Evolutionary conservation across 2,797 vertebrate species (phyloP).

Genomic region (Sebastes minor): DNA sequence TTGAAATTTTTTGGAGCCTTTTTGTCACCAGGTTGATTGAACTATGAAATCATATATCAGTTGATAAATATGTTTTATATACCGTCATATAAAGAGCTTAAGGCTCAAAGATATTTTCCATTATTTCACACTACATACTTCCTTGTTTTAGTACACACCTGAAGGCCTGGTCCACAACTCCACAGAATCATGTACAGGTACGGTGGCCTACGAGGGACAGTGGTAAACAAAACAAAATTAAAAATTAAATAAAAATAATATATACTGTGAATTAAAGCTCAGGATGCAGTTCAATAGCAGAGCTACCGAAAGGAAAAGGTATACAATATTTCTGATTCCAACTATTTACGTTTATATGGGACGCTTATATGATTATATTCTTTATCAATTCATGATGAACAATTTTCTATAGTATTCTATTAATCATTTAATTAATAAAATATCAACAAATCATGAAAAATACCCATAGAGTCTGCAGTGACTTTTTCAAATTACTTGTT

Average conservation of each 20-base stretch:
- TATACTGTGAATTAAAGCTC: neutral
- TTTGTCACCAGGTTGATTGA: neutral
- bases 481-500: no score
- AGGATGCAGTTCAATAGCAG: no score
- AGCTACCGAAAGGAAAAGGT: no score
- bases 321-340: rapidly evolving
- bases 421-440: neutral
- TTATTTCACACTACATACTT: neutral
- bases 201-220: rapidly evolving
- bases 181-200: neutral
- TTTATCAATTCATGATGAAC: neutral
- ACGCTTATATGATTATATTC: neutral
- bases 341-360: neutral
- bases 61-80: neutral
- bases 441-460: neutral
- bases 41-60: neutral
- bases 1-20: neutral
- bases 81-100: neutral
- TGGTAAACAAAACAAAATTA: rapidly evolving
- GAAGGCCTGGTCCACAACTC: neutral
- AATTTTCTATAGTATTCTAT: no score
- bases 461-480: neutral
- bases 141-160: neutral
- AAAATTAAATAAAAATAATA: neutral
- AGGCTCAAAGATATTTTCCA: neutral